phyloP scores from a whole-genome alignment of 2,888 invertebrate genomes.

The Drosophila cyrtoloma region DNA sequence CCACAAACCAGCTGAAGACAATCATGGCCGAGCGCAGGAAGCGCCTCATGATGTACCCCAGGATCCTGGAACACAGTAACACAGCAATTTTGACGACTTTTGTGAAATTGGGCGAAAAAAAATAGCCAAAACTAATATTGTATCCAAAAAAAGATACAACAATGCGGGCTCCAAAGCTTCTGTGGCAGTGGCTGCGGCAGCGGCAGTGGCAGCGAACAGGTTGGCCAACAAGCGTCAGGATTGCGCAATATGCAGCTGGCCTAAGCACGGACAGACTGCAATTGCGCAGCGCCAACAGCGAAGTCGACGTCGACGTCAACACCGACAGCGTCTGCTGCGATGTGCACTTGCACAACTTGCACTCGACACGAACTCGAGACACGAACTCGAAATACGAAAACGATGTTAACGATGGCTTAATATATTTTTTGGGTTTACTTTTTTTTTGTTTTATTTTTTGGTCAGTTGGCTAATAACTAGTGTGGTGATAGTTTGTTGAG shows the following conservation, averaged over 20 bases:
- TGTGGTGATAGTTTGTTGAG: slow-evolving; percentile 57
- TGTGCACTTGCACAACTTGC: slow-evolving; percentile 68
- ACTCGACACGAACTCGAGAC: slow-evolving; percentile 12
- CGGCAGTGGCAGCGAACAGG: slow-evolving; percentile 57
- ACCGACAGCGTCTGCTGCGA: slow-evolving; percentile 48
- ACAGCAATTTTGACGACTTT: slow-evolving; percentile 84
- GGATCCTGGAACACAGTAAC: slow-evolving; percentile 86
- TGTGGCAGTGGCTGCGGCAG: neutral
- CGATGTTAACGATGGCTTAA: slow-evolving; percentile 46
- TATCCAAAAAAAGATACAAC: slow-evolving; percentile 49
- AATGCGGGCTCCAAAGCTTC: slow-evolving; percentile 3
- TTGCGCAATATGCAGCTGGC: slow-evolving; percentile 78
- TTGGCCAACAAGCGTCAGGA: slow-evolving; percentile 68
- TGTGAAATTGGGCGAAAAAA: slow-evolving; percentile 32
- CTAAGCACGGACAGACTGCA: slow-evolving; percentile 47
- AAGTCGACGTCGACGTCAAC: slow-evolving; percentile 13
- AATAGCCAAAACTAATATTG: slow-evolving; percentile 9
- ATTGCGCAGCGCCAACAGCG: slow-evolving; percentile 38
- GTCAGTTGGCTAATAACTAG: slow-evolving; percentile 72
- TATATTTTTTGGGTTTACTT: slow-evolving; percentile 37
- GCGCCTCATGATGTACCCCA: slow-evolving; percentile 87
- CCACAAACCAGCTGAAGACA: slow-evolving; percentile 87
- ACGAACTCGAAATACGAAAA: slow-evolving; percentile 39
- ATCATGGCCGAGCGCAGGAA: slow-evolving; percentile 87
- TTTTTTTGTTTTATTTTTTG: slow-evolving; percentile 35